Base-by-base conservation (phyloP, 2,113 vertebrate species). In the Psephotus haematonotus region DNA sequence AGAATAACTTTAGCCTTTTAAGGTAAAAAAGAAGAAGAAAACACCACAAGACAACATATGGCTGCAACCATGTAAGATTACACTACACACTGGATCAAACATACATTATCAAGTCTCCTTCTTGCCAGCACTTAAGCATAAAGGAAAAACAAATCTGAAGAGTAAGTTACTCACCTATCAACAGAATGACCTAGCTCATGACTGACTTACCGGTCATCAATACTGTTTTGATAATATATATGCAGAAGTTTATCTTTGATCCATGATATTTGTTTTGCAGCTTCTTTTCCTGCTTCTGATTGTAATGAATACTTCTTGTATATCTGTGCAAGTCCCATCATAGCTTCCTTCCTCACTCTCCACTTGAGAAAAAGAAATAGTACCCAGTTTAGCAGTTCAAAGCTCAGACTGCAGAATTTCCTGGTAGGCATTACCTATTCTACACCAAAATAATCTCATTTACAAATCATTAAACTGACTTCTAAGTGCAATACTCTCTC, bases 211-310 rank as follows among this genome's bases (percentile, higher is more conserved):
- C 99, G 98, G 96, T 99, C 99, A 90, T 99, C 99, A 70, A 99
- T 99, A 97, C 99, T 99, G 97, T 99, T 99, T 98, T 99, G 99
- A 94, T 99, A 99, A 98, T 99, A 99, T 98, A 99, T 99, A 80
- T 99, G 99, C 16, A 99, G 98, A 81, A 99, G 97, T 94, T 99
- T 99, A 97, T 99, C 99, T 98, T 99, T 99, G 96, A 99, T 99
- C 99, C 99, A 99, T 50, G 99, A 98, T 97, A 99, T 99, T 97
- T 99, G 99, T 90, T 99, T 99, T 70, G 99, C 98, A n/a, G 99
- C 99, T 96, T 99, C 99, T 94, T 99, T 99, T 78, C 99, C 99
- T 52, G 99, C 99, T 95, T 99, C 99, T 57, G 98, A 99, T 71
- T 99, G 99, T 82, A 99, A 98, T 15, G 99, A 98, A 47, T 99